These are phyloP conservation scores for cat (Felis catus) DNA, from an alignment of 2,113 vertebrate genomes.

Conservation along the genomic window F.catus_Fca126_mat1.0 CM031411.1:8857001-8857500, in stretches of 20 bases:
- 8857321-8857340: neutral
- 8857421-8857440: slow-evolving; percentile 3
- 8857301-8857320: neutral
- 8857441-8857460: neutral
- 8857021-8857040: neutral
- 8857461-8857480: neutral
- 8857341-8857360: neutral
- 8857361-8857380: neutral
- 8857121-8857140: neutral
- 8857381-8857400: neutral
- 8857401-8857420: slow-evolving; percentile 22
- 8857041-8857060: neutral
- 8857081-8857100: neutral
- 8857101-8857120: neutral
- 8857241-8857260: neutral
- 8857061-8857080: neutral
- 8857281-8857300: neutral
- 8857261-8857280: neutral
- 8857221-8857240: neutral
- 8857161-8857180: neutral
- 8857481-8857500: neutral
- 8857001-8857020: neutral
- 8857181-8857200: neutral
- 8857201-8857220: neutral
- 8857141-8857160: neutral